These are phyloP conservation scores for Taphrorychus bicolor DNA, from an alignment of 2,888 invertebrate species.

Conservation along the genomic window DNA sequence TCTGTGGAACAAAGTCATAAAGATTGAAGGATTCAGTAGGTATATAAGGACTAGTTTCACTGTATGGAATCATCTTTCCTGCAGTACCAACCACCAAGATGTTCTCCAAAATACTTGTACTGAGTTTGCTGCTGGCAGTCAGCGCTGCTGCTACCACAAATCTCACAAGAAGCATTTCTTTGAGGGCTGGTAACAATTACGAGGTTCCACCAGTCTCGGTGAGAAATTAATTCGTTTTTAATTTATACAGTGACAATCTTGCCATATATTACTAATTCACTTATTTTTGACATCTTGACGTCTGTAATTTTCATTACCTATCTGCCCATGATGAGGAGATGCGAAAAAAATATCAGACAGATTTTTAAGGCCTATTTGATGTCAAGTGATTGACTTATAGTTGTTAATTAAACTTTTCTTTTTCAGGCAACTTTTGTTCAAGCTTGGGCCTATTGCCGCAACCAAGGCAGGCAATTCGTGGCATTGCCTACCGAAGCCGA, in stretches of 20 bases:
- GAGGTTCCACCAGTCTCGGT: not conserved
- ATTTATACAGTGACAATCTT: no score
- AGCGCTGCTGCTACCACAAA: not conserved
- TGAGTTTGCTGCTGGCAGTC: not conserved
- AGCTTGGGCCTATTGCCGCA: not conserved
- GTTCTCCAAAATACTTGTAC: not conserved
- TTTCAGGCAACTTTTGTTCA: not conserved
- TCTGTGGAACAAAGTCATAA: no score
- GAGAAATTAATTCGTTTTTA: no score
- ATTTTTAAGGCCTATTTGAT: no score
- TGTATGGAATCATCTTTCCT: not conserved
- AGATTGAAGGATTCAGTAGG: no score
- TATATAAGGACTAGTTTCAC: no score
- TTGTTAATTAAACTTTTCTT: not conserved
- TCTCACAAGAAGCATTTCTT: not conserved
- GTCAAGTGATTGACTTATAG: not conserved
- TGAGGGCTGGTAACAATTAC: not conserved
- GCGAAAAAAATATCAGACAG: no score
- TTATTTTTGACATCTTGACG: no score
- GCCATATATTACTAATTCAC: no score
- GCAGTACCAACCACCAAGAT: not conserved
- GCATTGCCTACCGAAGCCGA: not conserved
- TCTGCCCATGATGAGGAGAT: not conserved
- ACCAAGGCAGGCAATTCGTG: not conserved
- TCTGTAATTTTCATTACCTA: no score